Conservation (phyloP, 2,888 invertebrate genomes). For the Lysandra bellargus region DNA sequence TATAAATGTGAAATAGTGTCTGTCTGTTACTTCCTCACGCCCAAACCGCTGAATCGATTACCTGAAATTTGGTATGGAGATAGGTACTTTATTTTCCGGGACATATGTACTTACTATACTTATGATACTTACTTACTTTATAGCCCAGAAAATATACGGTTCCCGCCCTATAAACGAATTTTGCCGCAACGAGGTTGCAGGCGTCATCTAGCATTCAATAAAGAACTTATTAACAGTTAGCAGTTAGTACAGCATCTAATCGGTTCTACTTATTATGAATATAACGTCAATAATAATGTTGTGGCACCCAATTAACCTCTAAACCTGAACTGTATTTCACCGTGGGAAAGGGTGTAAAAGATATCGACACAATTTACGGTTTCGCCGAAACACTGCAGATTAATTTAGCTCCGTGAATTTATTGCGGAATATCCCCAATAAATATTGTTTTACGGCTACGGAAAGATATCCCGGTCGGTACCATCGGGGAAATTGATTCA, state of each 20-base stretch:
- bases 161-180: too few relatives aligned
- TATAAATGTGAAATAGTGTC: too few relatives aligned
- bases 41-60: too few relatives aligned
- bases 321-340: background rate
- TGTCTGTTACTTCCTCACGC: too few relatives aligned
- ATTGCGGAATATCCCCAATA: constrained; percentile 4
- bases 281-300: background rate
- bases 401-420: constrained; percentile 18
- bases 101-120: too few relatives aligned
- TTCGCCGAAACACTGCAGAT: constrained; percentile 20
- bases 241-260: background rate
- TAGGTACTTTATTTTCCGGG: too few relatives aligned
- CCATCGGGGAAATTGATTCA: background rate
- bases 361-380: background rate
- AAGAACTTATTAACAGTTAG: background rate
- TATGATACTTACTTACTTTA: too few relatives aligned
- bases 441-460: constrained; percentile 13
- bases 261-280: background rate
- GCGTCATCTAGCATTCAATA: background rate
- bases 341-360: constrained; percentile 22
- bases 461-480: constrained; percentile 3
- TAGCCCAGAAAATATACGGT: too few relatives aligned
- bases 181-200: too few relatives aligned
- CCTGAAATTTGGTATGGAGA: too few relatives aligned
- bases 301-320: background rate